Evolutionary conservation across 2,888 invertebrate genomes (phyloP).

Genomic region (Barypeithes pellucidus): DNA sequence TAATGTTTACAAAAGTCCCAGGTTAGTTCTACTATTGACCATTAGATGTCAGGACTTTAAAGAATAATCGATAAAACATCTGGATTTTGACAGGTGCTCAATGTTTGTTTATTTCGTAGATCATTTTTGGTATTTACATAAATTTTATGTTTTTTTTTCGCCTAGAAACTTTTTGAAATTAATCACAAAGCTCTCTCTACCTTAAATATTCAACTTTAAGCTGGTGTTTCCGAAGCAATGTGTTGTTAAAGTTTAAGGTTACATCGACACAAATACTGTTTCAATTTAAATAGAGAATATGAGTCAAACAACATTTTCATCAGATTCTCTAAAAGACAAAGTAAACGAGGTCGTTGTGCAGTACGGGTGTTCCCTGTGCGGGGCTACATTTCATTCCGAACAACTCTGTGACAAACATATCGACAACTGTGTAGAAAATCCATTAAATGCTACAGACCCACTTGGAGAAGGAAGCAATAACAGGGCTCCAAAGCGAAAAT

Average conservation of each 20-base stretch:
- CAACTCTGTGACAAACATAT: conserved; percentile 6
- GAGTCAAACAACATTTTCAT: background rate
- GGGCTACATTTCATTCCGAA: background rate
- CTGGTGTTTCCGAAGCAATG: no score
- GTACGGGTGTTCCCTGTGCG: conserved; percentile 11
- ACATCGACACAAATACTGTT: background rate
- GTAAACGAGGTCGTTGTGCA: background rate
- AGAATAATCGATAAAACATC: no score
- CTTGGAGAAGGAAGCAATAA: background rate
- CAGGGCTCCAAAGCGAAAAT: background rate
- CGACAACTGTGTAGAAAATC: background rate
- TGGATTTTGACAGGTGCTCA: no score
- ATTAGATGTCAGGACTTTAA: no score
- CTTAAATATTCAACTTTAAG: no score
- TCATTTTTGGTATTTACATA: no score
- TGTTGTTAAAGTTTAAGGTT: background rate
- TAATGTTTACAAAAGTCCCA: no score
- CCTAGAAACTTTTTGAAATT: no score
- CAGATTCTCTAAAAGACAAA: background rate
- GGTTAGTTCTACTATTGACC: no score
- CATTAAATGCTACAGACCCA: background rate
- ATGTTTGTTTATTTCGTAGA: no score
- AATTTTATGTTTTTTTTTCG: no score
- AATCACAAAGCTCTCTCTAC: no score
- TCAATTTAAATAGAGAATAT: background rate